Evolutionary conservation across 35 echinoderm and acorn worm species (phyloP).

Genomic region (Holothuria glaberrima): DNA sequence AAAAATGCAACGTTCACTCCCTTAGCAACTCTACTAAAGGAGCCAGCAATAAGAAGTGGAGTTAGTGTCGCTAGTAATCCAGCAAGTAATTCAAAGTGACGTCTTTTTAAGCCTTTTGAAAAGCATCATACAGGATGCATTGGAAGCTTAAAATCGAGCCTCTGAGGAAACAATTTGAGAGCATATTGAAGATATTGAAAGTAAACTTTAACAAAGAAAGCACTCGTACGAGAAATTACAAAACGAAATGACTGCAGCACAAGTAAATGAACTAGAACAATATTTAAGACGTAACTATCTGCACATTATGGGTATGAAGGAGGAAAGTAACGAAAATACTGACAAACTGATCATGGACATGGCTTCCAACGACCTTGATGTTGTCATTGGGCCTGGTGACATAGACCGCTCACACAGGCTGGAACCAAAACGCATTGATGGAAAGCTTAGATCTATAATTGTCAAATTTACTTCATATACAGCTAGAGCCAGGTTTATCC

Average conservation of each 20-base stretch:
- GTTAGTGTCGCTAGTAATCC: slow-evolving; percentile 7
- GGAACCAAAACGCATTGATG: background rate
- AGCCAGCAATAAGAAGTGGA: background rate
- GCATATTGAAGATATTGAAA: background rate
- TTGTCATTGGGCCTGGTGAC: background rate
- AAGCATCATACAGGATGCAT: background rate
- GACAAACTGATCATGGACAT: background rate
- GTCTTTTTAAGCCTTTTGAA: background rate
- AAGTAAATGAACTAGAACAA: slow-evolving; percentile 23
- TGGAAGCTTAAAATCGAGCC: slow-evolving; percentile 7
- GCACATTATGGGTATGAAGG: background rate
- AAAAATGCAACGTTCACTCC: too few species aligned
- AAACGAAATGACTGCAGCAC: background rate
- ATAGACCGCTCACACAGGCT: slow-evolving; percentile 16
- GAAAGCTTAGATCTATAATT: background rate
- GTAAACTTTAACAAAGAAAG: background rate
- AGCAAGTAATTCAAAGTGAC: slow-evolving; percentile 36
- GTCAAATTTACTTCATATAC: slow-evolving; percentile 4
- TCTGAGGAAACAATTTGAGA: background rate
- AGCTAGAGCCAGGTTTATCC: background rate
- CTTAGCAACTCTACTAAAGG: too few species aligned
- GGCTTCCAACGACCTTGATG: background rate
- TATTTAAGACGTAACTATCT: slow-evolving; percentile 1
- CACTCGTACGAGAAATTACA: background rate
- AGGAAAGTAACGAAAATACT: background rate